Conservation (phyloP, 2,797 vertebrate species). For the Cirrhinus molitorella region DNA sequence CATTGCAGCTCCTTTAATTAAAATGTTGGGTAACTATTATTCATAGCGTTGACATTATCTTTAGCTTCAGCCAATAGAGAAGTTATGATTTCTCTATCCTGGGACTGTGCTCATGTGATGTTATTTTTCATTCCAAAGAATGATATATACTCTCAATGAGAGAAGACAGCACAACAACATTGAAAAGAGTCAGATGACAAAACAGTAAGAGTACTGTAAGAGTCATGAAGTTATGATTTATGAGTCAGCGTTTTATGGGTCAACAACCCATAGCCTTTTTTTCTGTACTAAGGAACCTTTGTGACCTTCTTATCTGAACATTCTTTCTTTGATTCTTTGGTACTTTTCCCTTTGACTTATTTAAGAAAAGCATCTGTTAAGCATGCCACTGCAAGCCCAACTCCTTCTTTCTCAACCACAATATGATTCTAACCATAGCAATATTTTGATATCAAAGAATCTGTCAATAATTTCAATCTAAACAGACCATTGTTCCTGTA, state of each 20-base stretch:
- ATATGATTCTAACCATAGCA: background rate
- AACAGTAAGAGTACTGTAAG: background rate
- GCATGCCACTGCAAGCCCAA: background rate
- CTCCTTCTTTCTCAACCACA: background rate
- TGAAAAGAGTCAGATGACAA: background rate
- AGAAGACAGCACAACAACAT: background rate
- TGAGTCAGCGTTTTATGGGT: too few species aligned
- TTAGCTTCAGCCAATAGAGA: background rate
- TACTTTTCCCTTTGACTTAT: background rate
- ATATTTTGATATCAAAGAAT: background rate
- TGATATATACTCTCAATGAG: background rate
- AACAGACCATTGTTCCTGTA: background rate
- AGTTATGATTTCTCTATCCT: background rate
- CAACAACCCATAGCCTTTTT: background rate
- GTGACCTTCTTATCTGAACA: background rate
- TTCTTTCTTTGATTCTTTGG: background rate
- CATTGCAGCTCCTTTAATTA: background rate
- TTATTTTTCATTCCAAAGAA: background rate
- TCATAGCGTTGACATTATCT: background rate
- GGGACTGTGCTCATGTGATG: conserved; percentile 8
- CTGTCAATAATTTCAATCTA: background rate
- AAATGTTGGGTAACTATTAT: background rate
- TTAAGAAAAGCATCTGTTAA: background rate
- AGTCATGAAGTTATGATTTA: background rate
- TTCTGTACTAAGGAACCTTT: background rate